A percentile compares a stretch with the other conserved stretches of the same genome.
These are phyloP conservation scores for Melikaiella ostensackeni DNA, from an alignment of 2,888 invertebrate genomes.

Conservation along the genomic window DNA sequence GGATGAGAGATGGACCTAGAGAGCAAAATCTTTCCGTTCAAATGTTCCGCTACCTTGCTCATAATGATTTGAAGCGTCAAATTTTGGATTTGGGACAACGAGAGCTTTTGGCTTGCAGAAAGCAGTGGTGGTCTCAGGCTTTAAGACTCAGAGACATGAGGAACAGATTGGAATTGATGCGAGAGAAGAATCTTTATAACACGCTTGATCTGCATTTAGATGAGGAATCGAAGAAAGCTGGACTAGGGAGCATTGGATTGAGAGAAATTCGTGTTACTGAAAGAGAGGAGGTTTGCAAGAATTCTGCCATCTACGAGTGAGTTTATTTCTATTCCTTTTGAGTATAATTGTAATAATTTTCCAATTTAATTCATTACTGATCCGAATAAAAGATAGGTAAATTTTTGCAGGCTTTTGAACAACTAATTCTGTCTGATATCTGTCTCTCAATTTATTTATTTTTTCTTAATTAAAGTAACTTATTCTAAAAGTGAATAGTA, in stretches of 20 bases:
- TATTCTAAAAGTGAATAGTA: too few relatives aligned
- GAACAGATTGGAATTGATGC: conserved; percentile 66
- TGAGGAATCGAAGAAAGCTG: conserved; percentile 60
- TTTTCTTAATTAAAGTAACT: too few relatives aligned
- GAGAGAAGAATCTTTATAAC: conserved; percentile 67
- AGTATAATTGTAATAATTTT: background rate
- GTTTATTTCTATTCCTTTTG: conserved; percentile 24
- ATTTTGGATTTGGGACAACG: conserved; percentile 67
- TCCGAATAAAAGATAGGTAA: background rate
- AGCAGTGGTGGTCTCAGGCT: conserved; percentile 70
- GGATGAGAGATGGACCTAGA: conserved; percentile 57
- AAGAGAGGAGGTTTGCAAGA: conserved; percentile 63
- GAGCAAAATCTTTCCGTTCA: conserved; percentile 62
- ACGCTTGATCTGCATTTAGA: conserved; percentile 63
- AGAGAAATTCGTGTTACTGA: conserved; percentile 60
- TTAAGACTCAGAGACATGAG: conserved; percentile 71
- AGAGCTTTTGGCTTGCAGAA: conserved; percentile 65
- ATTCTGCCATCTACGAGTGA: conserved; percentile 68
- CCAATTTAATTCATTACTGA: background rate
- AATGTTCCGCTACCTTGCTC: conserved; percentile 67
- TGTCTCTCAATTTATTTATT: too few relatives aligned
- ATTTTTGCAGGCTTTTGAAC: too few relatives aligned
- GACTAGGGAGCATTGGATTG: conserved; percentile 60
- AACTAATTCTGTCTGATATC: too few relatives aligned
- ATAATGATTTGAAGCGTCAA: conserved; percentile 65